phyloP scores from a whole-genome alignment of 2,797 vertebrate genomes.

The Gastrophryne carolinensis region DNA sequence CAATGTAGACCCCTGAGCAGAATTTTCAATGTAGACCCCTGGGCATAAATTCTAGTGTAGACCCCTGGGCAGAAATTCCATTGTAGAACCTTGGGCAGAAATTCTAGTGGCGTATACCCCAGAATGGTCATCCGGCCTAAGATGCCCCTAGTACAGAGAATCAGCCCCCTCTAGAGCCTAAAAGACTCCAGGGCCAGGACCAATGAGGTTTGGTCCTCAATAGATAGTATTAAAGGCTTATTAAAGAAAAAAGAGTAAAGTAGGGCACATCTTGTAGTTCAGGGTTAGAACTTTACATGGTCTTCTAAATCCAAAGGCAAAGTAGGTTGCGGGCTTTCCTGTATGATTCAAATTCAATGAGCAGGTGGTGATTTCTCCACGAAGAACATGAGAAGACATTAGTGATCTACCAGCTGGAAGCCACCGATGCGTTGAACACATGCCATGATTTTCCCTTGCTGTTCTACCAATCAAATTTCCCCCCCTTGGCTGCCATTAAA shows the following conservation, averaged over 20 bases:
- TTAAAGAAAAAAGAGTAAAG: neutral
- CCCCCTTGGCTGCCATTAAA: slow-evolving; percentile 76
- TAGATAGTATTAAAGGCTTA: neutral
- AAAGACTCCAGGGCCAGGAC: no score
- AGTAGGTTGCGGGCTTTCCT: neutral
- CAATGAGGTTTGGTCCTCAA: no score
- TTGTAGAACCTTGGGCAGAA: no score
- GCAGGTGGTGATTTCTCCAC: neutral
- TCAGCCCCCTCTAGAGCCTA: no score
- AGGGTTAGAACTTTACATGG: no score
- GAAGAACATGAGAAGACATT: neutral
- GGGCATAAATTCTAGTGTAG: no score
- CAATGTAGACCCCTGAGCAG: no score
- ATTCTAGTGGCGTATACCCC: no score
- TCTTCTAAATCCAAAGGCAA: neutral
- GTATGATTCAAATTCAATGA: neutral
- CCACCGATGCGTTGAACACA: neutral
- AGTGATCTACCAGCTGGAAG: slow-evolving; percentile 24
- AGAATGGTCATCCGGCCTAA: no score
- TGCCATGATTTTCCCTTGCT: slow-evolving; percentile 53
- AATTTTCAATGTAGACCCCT: no score
- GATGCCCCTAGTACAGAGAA: no score
- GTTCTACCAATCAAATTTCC: slow-evolving; percentile 76
- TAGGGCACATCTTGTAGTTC: neutral
- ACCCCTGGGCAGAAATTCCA: no score